Percentiles rank a stretch among this genome's conserved stretches.
Evolutionary conservation across 2,113 vertebrate genomes (phyloP).

Genomic region (Noturus placidus): DNA sequence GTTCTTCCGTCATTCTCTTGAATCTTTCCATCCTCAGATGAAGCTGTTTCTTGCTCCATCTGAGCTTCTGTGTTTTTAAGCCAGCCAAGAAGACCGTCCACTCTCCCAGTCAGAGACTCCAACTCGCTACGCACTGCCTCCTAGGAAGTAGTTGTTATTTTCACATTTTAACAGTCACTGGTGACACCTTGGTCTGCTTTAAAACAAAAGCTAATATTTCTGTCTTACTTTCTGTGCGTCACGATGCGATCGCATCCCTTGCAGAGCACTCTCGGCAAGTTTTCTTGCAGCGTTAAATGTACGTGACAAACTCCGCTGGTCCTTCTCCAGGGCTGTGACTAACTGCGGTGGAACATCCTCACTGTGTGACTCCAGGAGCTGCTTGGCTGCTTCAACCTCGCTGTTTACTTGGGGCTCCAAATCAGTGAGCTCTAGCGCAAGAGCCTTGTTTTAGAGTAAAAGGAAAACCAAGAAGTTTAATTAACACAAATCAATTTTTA

Average conservation of each 20-base stretch:
- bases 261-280: conserved; percentile 72
- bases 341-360: conserved; percentile 86
- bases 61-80: conserved; percentile 65
- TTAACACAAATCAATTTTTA: neutral
- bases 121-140: conserved; percentile 68
- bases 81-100: conserved; percentile 79
- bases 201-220: neutral
- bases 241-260: conserved; percentile 70
- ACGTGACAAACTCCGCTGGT: conserved; percentile 84
- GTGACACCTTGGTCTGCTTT: neutral
- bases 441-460: conserved; percentile 65
- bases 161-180: neutral
- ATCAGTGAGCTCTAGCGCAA: conserved; percentile 83
- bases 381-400: conserved; percentile 76
- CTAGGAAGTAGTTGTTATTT: conserved; percentile 49
- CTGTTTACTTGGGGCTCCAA: conserved; percentile 77
- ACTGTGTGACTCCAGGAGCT: conserved; percentile 71
- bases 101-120: conserved; percentile 64
- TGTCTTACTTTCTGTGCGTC: conserved; percentile 77
- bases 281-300: conserved; percentile 77
- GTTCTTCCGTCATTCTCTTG: neutral
- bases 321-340: conserved; percentile 87
- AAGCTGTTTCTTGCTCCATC: conserved; percentile 53
- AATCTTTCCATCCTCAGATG: conserved; percentile 29
- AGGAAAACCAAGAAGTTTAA: neutral